Conservation (phyloP, 2,797 vertebrate genomes). For the Arctocebus calabarensis region DNA sequence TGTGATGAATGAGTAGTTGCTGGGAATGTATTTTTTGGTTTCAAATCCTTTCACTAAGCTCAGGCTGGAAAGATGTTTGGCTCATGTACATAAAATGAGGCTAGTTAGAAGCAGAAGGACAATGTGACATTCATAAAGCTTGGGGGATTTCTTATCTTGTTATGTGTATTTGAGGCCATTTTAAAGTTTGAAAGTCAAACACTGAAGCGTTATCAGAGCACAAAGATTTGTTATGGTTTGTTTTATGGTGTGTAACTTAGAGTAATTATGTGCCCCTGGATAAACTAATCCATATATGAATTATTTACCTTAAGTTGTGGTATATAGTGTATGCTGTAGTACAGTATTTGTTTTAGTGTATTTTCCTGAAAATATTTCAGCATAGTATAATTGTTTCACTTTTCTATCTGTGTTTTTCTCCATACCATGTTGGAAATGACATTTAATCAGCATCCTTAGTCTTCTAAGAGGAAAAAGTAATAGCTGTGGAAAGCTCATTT, state of each 20-base stretch:
- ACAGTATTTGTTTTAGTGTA: neutral
- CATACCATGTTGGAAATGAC: neutral
- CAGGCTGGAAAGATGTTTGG: slow-evolving; percentile 40
- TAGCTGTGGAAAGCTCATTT: slow-evolving; percentile 23
- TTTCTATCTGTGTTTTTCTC: neutral
- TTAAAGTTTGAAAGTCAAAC: slow-evolving; percentile 75
- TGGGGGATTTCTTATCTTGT: slow-evolving; percentile 38
- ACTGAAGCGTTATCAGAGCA: slow-evolving; percentile 9
- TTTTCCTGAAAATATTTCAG: slow-evolving; percentile 21
- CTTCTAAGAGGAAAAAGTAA: slow-evolving; percentile 5
- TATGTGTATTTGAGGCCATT: slow-evolving; percentile 49
- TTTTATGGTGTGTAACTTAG: slow-evolving; percentile 67
- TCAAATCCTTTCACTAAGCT: neutral
- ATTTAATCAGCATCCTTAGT: neutral
- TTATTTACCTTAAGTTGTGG: slow-evolving; percentile 12
- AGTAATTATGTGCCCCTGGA: slow-evolving; percentile 10
- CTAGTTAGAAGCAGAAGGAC: slow-evolving; percentile 73
- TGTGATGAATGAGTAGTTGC: neutral
- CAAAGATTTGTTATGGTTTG: slow-evolving; percentile 60
- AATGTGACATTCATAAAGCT: slow-evolving; percentile 56
- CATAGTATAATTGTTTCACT: neutral
- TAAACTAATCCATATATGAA: slow-evolving; percentile 51
- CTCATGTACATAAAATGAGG: neutral
- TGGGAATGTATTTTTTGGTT: neutral
- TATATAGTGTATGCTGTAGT: neutral